Percentiles rank a stretch among this genome's conserved stretches.
Conservation (phyloP, 2,888 invertebrate genomes). For the Endomychus coccineus region DNA sequence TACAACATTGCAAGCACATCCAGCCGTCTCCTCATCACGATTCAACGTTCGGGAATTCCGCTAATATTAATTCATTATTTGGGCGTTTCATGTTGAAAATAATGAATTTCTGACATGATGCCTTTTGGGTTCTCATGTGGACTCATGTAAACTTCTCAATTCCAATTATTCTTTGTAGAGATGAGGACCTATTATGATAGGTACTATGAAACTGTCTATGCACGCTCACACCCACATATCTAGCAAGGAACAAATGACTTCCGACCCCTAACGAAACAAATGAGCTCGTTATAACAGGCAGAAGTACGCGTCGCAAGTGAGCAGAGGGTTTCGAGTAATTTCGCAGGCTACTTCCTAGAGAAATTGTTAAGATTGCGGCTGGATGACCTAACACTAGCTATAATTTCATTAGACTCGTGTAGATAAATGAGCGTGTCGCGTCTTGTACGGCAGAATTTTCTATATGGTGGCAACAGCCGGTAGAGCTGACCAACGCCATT, state of each 20-base stretch:
- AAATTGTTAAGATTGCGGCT: conserved; percentile 34
- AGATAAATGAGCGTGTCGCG: conserved; percentile 48
- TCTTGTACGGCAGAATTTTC: conserved; percentile 22
- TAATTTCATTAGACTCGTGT: conserved; percentile 51
- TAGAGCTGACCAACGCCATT: conserved; percentile 30
- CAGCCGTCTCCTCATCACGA: too few relatives aligned
- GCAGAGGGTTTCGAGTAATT: conserved; percentile 30
- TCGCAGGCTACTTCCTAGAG: conserved; percentile 27
- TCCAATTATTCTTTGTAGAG: too few relatives aligned
- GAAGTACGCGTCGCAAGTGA: conserved; percentile 9
- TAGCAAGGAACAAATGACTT: conserved; percentile 6
- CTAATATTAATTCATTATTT: too few relatives aligned
- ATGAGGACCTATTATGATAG: too few relatives aligned
- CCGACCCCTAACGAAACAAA: conserved; percentile 6
- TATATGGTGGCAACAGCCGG: conserved; percentile 36
- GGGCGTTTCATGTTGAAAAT: too few relatives aligned
- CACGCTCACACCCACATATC: too few relatives aligned
- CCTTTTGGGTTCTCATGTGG: too few relatives aligned
- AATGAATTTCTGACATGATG: too few relatives aligned
- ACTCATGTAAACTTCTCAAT: too few relatives aligned
- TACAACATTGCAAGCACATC: too few relatives aligned
- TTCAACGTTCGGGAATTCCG: too few relatives aligned
- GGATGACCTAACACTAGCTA: conserved; percentile 43
- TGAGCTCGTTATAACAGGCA: conserved; percentile 9
- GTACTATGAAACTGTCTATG: too few relatives aligned